phyloP scores from a whole-genome alignment of 1,140 invertebrate species.

The Trichogramma pretiosum region DNA sequence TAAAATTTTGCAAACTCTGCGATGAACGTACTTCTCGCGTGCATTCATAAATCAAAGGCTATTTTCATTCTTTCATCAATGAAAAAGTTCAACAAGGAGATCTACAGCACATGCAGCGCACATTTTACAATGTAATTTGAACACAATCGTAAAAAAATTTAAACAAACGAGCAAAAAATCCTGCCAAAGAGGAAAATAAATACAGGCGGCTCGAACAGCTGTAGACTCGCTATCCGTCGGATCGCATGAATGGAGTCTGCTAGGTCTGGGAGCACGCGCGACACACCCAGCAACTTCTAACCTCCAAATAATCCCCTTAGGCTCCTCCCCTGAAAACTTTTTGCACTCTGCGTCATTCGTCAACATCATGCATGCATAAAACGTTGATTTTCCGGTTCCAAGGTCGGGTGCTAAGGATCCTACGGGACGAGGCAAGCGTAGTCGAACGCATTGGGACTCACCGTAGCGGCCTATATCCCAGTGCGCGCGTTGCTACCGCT shows the following conservation, averaged over 20 bases:
- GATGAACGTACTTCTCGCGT: too few relatives aligned
- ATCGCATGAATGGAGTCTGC: conserved; percentile 11
- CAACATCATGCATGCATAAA: background rate
- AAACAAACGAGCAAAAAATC: background rate
- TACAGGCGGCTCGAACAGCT: conserved; percentile 5
- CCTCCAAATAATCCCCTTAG: conserved; percentile 1
- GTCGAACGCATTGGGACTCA: background rate
- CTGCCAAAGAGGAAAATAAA: background rate
- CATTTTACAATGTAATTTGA: background rate
- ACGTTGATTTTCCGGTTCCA: background rate
- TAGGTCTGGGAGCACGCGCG: background rate
- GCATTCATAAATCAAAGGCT: background rate
- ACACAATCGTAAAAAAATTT: background rate
- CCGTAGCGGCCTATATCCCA: background rate
- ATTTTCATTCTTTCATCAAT: background rate
- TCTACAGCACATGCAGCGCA: background rate
- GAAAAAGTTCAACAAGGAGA: background rate
- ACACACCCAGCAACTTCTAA: background rate
- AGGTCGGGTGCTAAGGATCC: background rate
- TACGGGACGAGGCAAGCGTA: background rate
- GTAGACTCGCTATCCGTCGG: conserved; percentile 6
- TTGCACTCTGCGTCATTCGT: too few relatives aligned
- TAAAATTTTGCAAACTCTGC: too few relatives aligned
- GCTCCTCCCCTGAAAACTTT: background rate
- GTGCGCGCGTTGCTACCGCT: background rate